These are phyloP conservation scores for Stichopus chloronotus DNA, from an alignment of 35 echinoderm and acorn worm species.

Conservation along the genomic window DNA sequence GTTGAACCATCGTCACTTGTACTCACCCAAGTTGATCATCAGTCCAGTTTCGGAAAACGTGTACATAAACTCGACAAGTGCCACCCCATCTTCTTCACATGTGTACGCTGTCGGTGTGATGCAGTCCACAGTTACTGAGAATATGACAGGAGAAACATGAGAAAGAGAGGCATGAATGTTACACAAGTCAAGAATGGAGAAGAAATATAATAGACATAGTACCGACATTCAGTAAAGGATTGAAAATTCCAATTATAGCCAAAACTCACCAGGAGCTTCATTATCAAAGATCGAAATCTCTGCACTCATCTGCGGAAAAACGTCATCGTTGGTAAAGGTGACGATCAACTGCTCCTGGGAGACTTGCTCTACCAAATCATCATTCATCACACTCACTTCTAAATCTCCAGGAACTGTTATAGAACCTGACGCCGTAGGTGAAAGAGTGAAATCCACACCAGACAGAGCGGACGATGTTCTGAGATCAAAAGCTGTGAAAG, in stretches of 20 bases:
- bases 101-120: background rate
- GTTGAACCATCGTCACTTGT: background rate
- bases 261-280: background rate
- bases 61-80: slow-evolving; percentile 27
- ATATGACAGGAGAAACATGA: background rate
- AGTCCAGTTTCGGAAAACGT: background rate
- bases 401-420: background rate
- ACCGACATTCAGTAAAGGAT: background rate
- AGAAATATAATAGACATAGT: no score
- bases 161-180: no score
- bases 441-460: background rate
- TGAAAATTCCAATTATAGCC: background rate
- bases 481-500: slow-evolving; percentile 2
- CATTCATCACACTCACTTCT: background rate
- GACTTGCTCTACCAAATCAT: background rate
- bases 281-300: slow-evolving; percentile 22
- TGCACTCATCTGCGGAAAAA: slow-evolving; percentile 25
- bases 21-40: slow-evolving; percentile 1
- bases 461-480: background rate
- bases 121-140: background rate
- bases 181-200: background rate
- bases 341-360: background rate
- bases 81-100: slow-evolving; percentile 19
- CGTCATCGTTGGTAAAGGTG: background rate
- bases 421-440: background rate